Evolutionary conservation across 1,140 invertebrate species (phyloP), one percentile per base, ranked within the genome.

Genomic region (Stegodyphus mimosarum): DNA sequence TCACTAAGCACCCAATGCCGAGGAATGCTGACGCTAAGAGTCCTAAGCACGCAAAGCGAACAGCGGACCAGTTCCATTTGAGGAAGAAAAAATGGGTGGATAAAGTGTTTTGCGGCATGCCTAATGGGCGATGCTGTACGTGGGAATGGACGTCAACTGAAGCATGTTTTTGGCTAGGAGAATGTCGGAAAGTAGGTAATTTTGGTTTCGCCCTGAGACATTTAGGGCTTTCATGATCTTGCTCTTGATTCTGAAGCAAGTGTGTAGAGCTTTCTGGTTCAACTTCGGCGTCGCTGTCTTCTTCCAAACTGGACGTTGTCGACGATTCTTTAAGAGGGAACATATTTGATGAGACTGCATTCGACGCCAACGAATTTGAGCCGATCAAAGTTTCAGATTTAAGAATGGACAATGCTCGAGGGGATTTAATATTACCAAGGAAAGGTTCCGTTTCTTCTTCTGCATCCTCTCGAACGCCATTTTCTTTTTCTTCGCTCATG

Each of bases 241-340:
- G 72, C 9, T 75, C 73, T 63, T 75, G 13, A 15, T 60, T 60
- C 49, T 84, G 81, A 4, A 84, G 73, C 18, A 84, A 53, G 18
- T 75, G 81, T 17, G 81, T 84, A 4, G 81, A 84, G 49, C 81
- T 84, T 33, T 84, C 81, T 15, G 73, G 81, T 60, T 84, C 81
- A 5, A 75, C 50, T 2, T 76, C 73, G 1, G 18, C 50, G 48
- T 84, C 81, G 17, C 81, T 84, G 51, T 84, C 81, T 69, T 83
- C 81, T 2, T 75, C 72, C n/a, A 49, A 13, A 69, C 72, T 75
- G 5, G 72, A 75, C 4, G 63, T 50, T 18, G 18, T 13, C 9
- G 72, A 84, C 0, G 72, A 11, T 50, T 84, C 81, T 18, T 76
- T 75, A 9, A 84, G 51, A 1, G 72, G 81, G n/a, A 69, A 84